These are phyloP conservation scores for Zosterops pallidus DNA, from an alignment of 2,113 vertebrate genomes.

Conservation along the genomic window DNA sequence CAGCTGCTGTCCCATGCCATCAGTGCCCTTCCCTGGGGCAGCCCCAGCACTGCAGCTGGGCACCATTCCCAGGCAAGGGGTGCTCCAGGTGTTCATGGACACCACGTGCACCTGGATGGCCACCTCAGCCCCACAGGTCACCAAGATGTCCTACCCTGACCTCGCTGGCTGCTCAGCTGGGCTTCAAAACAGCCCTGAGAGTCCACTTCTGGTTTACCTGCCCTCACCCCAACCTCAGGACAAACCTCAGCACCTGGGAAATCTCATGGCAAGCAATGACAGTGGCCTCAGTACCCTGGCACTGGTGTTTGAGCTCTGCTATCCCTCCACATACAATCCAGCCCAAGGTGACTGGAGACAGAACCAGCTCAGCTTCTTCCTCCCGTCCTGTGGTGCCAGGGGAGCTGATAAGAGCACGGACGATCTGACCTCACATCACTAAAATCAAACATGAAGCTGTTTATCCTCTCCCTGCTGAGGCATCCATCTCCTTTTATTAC, in stretches of 20 bases:
- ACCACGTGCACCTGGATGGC: accelerated
- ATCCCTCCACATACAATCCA: background rate
- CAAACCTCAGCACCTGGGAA: background rate
- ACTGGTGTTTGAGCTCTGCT: background rate
- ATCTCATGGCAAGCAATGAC: background rate
- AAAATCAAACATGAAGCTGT: background rate
- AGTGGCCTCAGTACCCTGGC: background rate
- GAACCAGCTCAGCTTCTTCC: background rate
- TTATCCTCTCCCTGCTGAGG: background rate
- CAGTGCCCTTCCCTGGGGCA: accelerated
- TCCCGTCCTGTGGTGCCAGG: background rate
- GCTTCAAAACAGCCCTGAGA: background rate
- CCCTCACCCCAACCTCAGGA: background rate
- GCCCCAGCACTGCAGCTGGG: background rate
- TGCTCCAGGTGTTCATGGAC: background rate
- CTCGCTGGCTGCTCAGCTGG: background rate
- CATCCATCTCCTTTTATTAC: background rate
- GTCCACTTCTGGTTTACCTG: background rate
- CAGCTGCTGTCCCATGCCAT: background rate
- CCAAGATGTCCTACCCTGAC: background rate
- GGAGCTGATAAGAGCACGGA: background rate
- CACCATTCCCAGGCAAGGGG: background rate
- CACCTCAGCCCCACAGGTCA: background rate
- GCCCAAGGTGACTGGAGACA: background rate
- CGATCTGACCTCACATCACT: background rate